These are phyloP conservation scores for Rutpela maculata DNA, from an alignment of 2,888 invertebrate species.

Conservation along the genomic window DNA sequence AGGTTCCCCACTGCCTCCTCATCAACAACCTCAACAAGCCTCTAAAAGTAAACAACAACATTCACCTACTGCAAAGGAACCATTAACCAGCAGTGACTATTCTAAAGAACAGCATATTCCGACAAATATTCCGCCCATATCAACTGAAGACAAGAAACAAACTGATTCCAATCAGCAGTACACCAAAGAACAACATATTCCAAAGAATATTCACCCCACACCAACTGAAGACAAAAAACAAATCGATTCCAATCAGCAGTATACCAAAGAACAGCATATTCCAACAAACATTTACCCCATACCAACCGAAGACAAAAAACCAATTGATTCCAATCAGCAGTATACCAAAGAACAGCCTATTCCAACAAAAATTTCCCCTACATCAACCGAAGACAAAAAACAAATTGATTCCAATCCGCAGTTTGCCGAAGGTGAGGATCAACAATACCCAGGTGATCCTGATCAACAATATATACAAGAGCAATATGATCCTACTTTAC, in stretches of 20 bases:
- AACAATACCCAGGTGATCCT: constrained; percentile 36
- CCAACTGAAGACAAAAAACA: constrained; percentile 25
- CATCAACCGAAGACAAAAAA: constrained; percentile 18
- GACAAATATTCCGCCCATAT: neutral
- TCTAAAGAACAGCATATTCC: constrained; percentile 15
- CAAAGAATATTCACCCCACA: neutral
- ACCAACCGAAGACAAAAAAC: constrained; percentile 22
- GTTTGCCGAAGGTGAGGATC: constrained; percentile 20
- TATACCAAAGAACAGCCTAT: neutral
- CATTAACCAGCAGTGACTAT: neutral
- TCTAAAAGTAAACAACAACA: constrained; percentile 5
- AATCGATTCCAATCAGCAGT: constrained; percentile 29
- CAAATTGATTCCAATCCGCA: neutral
- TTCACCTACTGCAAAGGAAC: constrained; percentile 5
- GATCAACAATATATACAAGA: constrained; percentile 48
- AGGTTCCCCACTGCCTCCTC: constrained; percentile 30
- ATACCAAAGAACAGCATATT: neutral
- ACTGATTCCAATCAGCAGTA: constrained; percentile 16
- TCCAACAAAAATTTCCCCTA: neutral
- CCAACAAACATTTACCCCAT: neutral
- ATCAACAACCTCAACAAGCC: constrained; percentile 44
- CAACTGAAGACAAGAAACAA: constrained; percentile 30
- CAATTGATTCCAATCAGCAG: constrained; percentile 19
- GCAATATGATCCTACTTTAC: neutral
- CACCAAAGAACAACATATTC: neutral